Evolutionary conservation across 37 sponge, comb jelly and placozoan genomes (phyloP), one percentile per base, ranked within the genome.

Genomic region (Hexactinellida sp.): DNA sequence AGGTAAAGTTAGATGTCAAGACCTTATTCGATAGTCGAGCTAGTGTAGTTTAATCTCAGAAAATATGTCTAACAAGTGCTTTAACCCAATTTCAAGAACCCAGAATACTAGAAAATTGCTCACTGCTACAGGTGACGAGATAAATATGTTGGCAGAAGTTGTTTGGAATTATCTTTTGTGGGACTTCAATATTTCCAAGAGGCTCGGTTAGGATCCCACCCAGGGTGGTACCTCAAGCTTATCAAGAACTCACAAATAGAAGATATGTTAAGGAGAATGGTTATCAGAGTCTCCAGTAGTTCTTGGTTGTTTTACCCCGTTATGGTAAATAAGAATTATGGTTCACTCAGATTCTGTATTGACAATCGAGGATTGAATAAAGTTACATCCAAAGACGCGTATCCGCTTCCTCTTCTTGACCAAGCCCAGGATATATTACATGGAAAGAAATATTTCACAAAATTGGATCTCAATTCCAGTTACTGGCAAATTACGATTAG

Each of bases 231-330:
- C 76, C 76, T 1, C 76, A 63, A 63, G 76, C 76, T 25, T 63
- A 63, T 63, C 76, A 63, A n/a, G 28, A 63, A 63, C 3, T 28
- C 76, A n/a, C 76, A 84, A 47, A 38, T 84, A 13, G 34, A 84
- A 1, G 54, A 84, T 7, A 84, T 84, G 54, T 84, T 84, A 84
- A 28, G 36, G n/a, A 36, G 37, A 84, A 30, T 25, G 0, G 7
- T 84, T 1, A 84, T 84, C 47, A 37, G 0, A 38, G 35, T 47
- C 21, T 47, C 54, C 7, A n/a, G 34, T 63, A 63, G 76, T 28
- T 24, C 76, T 24, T 63, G 76, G 76, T 24, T 63, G 3, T 1
- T 21, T 30, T 21, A 7, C 76, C 34, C 76, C 5, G 76, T 63
- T 5, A 3, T 63, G 76, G 76, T 63, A 24, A 28, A 5, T 1